Percentiles rank a stretch among this genome's conserved stretches.
Conservation (phyloP, 1,140 invertebrate species). For the Scylla paramamosain region DNA sequence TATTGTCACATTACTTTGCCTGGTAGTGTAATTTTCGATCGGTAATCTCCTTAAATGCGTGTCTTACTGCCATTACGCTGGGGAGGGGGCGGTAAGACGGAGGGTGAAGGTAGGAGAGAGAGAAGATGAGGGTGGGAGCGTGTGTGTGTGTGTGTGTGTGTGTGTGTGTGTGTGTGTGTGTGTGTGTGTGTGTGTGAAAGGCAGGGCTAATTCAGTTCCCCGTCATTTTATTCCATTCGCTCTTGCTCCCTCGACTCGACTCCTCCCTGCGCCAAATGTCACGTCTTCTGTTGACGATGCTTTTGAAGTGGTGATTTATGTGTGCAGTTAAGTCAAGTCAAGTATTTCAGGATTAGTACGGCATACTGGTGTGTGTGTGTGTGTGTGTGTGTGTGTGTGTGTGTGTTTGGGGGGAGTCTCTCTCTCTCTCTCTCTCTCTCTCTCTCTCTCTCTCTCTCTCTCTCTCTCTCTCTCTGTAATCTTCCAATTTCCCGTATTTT, state of each 20-base stretch:
- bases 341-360: background rate
- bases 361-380: background rate
- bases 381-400: background rate
- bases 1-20: background rate
- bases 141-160: background rate
- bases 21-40: conserved; percentile 16
- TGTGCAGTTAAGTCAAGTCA: background rate
- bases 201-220: background rate
- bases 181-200: background rate
- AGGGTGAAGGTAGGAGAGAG: background rate
- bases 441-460: background rate
- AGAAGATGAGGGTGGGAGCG: background rate
- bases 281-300: background rate
- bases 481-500: background rate
- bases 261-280: background rate
- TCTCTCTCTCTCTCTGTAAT: background rate
- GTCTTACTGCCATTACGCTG: background rate
- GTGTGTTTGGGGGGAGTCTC: background rate
- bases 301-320: background rate
- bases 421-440: background rate
- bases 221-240: background rate
- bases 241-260: background rate
- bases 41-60: conserved; percentile 14
- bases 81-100: background rate
- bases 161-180: background rate